Base-by-base conservation (phyloP, 2,888 invertebrate species). In the Lasioglossum vierecki region DNA sequence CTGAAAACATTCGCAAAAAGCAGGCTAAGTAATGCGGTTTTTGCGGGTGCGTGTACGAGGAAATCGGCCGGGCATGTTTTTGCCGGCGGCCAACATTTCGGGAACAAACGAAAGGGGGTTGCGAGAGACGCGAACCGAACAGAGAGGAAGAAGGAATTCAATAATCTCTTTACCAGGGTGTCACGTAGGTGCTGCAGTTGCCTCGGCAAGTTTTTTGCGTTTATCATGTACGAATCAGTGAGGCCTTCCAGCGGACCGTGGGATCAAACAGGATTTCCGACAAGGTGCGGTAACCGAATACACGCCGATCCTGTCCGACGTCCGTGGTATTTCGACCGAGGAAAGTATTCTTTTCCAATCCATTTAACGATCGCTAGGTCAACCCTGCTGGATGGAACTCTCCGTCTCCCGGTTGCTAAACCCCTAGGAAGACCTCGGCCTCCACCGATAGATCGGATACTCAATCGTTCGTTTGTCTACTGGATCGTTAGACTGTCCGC, bases 221-320 rank as follows among this genome's bases (percentile, higher is more conserved):
- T 90, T 91, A 91, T 91, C 91, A 88, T 82, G 83, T 86, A 90
- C 89, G 91, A 90, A 90, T 91, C 89, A 86, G 85, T 80, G 74
- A 82, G 88, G 82, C 82, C 87, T 74, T 88, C 86, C 86, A 82
- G 86, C 84, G 82, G 84, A 89, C 89, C 90, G 90, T 91, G 91
- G 91, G 91, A 91, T 91, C 91, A 91, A 91, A 91, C 91, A 91
- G 89, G 90, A 89, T 91, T 88, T 91, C 91, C 89, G 91, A 91
- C 91, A 89, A 87, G 89, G 84, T 81, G 88, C 89, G 90, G 91
- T 91, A 91, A 91, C 91, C 91, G 91, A 91, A 91, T 91, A 91
- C 91, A 91, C 84, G 83, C 81, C 83, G 86, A 89, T 88, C 85
- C 88, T 84, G 88, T 72, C 80, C 83, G 71, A 41, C 75, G 82